These are phyloP conservation scores for Hirtodrosophila cameraria DNA, from an alignment of 2,888 invertebrate species.

Conservation along the genomic window DNA sequence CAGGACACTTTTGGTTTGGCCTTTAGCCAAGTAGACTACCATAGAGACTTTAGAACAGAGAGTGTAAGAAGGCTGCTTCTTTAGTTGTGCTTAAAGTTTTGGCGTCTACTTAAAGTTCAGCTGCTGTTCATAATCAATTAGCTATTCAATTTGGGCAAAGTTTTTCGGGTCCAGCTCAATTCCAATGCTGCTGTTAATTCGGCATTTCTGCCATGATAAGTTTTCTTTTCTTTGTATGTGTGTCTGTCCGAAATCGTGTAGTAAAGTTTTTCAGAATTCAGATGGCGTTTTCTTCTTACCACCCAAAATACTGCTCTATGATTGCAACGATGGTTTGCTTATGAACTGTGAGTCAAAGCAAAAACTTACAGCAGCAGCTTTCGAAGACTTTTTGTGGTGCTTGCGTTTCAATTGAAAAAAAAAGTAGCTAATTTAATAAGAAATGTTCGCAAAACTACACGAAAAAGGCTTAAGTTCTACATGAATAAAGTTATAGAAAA, in stretches of 20 bases:
- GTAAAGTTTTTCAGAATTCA: constrained; percentile 59
- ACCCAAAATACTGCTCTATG: constrained; percentile 10
- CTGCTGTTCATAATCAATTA: constrained; percentile 64
- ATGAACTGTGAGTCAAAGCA: constrained; percentile 44
- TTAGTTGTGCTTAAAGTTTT: constrained; percentile 50
- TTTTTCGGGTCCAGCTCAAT: constrained; percentile 31
- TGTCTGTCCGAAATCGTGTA: constrained; percentile 58
- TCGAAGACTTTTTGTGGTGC: constrained; percentile 44
- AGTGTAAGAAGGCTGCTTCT: neutral
- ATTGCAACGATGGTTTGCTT: constrained; percentile 26
- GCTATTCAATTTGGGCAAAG: constrained; percentile 71
- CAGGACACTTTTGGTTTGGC: constrained; percentile 66
- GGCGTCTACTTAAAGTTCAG: constrained; percentile 16
- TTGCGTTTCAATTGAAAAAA: constrained; percentile 55
- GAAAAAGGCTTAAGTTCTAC: constrained; percentile 76
- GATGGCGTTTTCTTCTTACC: constrained; percentile 16
- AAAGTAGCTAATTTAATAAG: constrained; percentile 76
- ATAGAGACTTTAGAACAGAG: too few species aligned
- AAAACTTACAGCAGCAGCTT: constrained; percentile 30
- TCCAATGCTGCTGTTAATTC: constrained; percentile 41
- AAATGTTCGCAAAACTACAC: constrained; percentile 62
- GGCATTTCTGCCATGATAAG: constrained; percentile 30
- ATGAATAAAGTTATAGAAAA: constrained; percentile 75
- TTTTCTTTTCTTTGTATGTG: constrained; percentile 21
- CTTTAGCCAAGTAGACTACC: constrained; percentile 39